Base-by-base conservation (phyloP, 1,140 invertebrate species). In the Phenacoccus solenopsis region DNA sequence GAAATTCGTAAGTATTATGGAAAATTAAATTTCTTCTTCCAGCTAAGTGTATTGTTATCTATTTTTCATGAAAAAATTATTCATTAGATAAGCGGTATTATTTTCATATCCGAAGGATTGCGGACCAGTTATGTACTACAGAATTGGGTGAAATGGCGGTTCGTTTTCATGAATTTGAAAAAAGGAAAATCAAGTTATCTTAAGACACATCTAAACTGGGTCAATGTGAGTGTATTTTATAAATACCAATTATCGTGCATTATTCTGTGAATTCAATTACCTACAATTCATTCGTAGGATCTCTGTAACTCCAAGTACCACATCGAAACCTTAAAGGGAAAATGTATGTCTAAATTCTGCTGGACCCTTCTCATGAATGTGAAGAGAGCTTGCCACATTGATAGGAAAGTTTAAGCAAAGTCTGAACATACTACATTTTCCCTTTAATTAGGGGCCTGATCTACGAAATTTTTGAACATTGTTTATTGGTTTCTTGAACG, bases 21-120 rank as follows among this genome's bases (percentile, higher is more conserved):
- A 64, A 27, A 24, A 64, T 25, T 64, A 3, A 64, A 22, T 64
- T 24, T 64, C n/a, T 64, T 22, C 30, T 32, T 32, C 30, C 30
- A 5, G 13, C 30, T 7, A 32, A 13, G 30, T 32, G 13, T 32
- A 32, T 5, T 59, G 56, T 5, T 16, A 20, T 32, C 30, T 13
- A 20, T 59, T 59, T 38, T 59, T 59, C 56, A 22, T 5, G n/a
- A 59, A 20, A 20, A 20, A 59, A 20, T 59, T 59, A 20, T 9
- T 20, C 7, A 59, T 59, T 74, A 94, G 90, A 67, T 96, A 93
- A 93, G 86, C 87, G 0, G 86, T 96, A 61, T 75, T 96, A 1
- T 96, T 96, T 78, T 95, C 93, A 0, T 94, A 97, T 79, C 94
- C 94, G 1, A 87, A 90, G 21, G 94, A 96, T 78, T 96, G 91